Percentiles rank a stretch among this genome's conserved stretches.
phyloP scores from a whole-genome alignment of 64 coral and sea anemone species.

The Actinia tenebrosa region DNA sequence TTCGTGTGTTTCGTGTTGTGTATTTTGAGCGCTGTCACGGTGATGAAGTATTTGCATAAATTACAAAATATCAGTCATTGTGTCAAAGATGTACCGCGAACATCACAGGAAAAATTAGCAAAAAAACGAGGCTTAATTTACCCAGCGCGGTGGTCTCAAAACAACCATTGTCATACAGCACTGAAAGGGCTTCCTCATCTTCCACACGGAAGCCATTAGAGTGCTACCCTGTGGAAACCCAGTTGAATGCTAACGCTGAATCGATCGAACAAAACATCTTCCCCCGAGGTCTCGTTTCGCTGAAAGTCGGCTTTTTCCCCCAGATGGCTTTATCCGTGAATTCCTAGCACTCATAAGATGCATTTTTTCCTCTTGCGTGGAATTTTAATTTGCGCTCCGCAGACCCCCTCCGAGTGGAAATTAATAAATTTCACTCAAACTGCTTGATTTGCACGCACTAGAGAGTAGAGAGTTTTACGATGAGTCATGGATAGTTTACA shows the following conservation, averaged over 20 bases:
- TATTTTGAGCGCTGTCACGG: constrained; percentile 36
- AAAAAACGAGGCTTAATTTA: not conserved
- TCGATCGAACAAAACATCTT: not conserved
- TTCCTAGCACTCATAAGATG: not conserved
- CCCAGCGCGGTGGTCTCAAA: not conserved
- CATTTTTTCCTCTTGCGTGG: not conserved
- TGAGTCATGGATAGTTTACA: not conserved
- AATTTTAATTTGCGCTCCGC: not conserved
- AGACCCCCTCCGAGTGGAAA: not conserved
- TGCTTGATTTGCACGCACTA: not conserved
- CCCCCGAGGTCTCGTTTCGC: not conserved
- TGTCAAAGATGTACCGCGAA: not conserved
- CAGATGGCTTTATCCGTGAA: not conserved
- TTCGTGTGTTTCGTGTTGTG: constrained; percentile 12
- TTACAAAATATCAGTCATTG: constrained; percentile 16
- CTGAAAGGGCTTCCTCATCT: not conserved
- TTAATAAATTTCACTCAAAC: not conserved
- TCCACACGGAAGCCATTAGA: not conserved
- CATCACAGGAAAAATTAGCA: not conserved
- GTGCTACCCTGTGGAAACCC: not conserved
- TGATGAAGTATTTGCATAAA: constrained; percentile 32
- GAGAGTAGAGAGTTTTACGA: not conserved
- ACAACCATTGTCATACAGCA: not conserved
- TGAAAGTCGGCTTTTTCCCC: not conserved
- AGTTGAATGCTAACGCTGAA: not conserved